Base-by-base conservation (phyloP, 2,113 vertebrate genomes). In the Mesembrinibis cayennensis region DNA sequence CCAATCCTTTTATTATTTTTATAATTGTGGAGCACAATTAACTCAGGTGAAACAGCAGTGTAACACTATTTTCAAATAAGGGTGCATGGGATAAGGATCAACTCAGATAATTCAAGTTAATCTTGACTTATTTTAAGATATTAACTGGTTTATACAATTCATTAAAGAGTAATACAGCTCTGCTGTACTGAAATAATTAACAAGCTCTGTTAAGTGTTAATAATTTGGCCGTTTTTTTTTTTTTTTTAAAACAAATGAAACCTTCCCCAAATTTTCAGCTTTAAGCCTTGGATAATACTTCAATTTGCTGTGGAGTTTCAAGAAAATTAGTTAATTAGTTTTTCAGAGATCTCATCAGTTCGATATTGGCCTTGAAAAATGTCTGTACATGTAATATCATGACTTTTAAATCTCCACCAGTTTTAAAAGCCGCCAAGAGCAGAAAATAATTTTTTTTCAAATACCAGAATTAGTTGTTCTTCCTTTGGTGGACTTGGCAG, bases 291-390 rank as follows among this genome's bases (percentile, higher is more conserved):
- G 74, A 65, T 89, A 94, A 91, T 77, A 69, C 44, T 96, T 96
- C 79, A 86, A 81, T 94, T 94, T 96, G 40, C 81, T 89, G 36
- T 76, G 23, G 44, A 89, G 70, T 87, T 96, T 93, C 66, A 96
- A 89, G 72, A 92, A 97, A 94, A 89, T 77, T 82, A 92, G 65
- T 69, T 95, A 97, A 95, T 97, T 95, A 92, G 77, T 50, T 82
- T 97, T 94, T 69, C 87, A 85, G 77, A 91, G 91, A 96, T 96
- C 34, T 92, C 82, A 95, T 95, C 91, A 87, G 30, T 76, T 91
- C 56, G 30, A 84, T 87, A 72, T 77, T 93, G 69, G 87, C 81
- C 81, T 95, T 92, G 44, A 94, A 87, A 95, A 88, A 80, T 95
- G 49, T 93, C 95, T 76, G 36, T 30, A 61, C 70, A 45, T 84